Evolutionary conservation across 1,140 invertebrate genomes (phyloP).

Genomic region (Platyura marginata): DNA sequence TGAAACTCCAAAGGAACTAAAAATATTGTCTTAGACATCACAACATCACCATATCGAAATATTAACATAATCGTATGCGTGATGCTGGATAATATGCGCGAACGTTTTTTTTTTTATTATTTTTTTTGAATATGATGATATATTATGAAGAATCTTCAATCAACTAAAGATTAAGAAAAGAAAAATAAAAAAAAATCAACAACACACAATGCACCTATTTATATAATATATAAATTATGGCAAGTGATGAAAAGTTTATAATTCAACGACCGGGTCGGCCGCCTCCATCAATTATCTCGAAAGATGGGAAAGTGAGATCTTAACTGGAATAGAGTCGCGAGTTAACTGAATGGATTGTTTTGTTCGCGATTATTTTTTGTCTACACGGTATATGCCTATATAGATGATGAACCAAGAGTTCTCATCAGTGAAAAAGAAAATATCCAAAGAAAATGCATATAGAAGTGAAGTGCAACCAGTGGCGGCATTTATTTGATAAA

Average conservation of each 20-base stretch:
- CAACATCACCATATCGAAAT: too few relatives aligned
- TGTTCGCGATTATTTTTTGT: too few relatives aligned
- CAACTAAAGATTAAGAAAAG: neutral
- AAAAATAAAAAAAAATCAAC: neutral
- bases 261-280: neutral
- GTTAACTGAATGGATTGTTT: neutral
- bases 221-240: neutral
- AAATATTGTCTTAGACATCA: too few relatives aligned
- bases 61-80: too few relatives aligned
- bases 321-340: neutral
- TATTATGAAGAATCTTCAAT: neutral
- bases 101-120: neutral
- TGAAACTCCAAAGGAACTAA: too few relatives aligned
- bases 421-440: too few relatives aligned
- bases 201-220: neutral
- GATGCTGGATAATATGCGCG: too few relatives aligned
- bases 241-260: neutral
- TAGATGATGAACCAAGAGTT: too few relatives aligned
- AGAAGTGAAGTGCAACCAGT: too few relatives aligned
- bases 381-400: too few relatives aligned
- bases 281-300: neutral
- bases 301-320: neutral
- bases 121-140: neutral
- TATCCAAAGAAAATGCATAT: too few relatives aligned
- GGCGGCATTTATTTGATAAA: too few relatives aligned